Evolutionary conservation across 2,888 invertebrate genomes (phyloP), one percentile per base, ranked within the genome.

Genomic region (Branchellion lobata): DNA sequence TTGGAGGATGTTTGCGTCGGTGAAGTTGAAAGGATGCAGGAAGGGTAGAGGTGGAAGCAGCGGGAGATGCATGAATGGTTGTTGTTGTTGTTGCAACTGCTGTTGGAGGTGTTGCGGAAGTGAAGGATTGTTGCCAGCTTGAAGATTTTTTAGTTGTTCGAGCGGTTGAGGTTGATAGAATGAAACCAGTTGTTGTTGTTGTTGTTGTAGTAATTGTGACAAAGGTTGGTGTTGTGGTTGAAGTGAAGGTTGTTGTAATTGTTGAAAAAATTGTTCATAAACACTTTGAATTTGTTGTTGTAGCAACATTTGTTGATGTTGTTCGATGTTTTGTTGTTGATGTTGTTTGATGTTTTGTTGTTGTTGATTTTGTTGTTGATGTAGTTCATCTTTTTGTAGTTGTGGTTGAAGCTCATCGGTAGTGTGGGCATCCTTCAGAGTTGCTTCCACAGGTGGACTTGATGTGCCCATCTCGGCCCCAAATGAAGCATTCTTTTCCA

Each of bases 171-270:
- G 21, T 8, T 2, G 36, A 34, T 21, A 74, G 8, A n/a, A 5
- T 31, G 24, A 47, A 5, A 21, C 24, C 33, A 11, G 47, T 36
- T 33, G 61, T 73, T 34, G 24, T 73, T 73, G 73, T 31, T 31
- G 72, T 29, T 34, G 78, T 36, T 78, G 78, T 47, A 40, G 57
- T 75, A 29, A 31, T 75, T 75, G 31, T 53, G 21, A 51, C 29
- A 29, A n/a, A 53, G 21, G 29, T 79, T 75, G 53, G 29, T 53
- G 51, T 75, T 51, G 71, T 71, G 18, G 75, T 36, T n/a, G 33
- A 5, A 51, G 75, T 2, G 31, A 47, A 21, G 14, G 65, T 8
- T 14, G 40, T 47, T 2, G 75, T 11, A 24, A 53, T 53, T 29
- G 47, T 29, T n/a, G 51, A 8, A 1, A 47, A 29, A 53, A 2